phyloP scores from a whole-genome alignment of 2,797 vertebrate genomes.

The Sardinella longiceps region DNA sequence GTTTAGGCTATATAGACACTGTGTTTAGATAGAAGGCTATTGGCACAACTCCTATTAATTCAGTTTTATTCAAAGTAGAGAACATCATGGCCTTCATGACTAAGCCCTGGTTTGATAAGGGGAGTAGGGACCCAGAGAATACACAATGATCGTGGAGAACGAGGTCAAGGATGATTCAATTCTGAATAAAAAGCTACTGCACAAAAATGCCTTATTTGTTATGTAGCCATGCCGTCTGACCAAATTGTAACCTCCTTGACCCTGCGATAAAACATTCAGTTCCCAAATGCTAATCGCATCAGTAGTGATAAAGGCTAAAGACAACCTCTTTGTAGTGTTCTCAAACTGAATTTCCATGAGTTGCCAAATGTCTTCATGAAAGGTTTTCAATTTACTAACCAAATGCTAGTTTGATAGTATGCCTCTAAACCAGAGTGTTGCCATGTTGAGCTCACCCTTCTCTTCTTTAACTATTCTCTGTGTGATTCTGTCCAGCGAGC shows the following conservation, averaged over 20 bases:
- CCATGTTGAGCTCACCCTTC: conserved; percentile 74
- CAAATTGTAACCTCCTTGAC: background rate
- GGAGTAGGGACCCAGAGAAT: background rate
- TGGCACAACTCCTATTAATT: background rate
- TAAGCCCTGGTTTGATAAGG: background rate
- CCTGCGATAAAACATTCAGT: background rate
- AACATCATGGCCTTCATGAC: background rate
- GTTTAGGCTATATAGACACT: too few relatives aligned
- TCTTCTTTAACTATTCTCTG: conserved; percentile 92
- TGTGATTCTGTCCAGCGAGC: conserved; percentile 87
- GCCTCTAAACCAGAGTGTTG: background rate
- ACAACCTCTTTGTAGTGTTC: background rate
- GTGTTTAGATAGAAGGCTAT: too few relatives aligned
- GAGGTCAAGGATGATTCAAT: background rate
- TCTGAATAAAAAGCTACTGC: background rate
- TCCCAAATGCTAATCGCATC: background rate
- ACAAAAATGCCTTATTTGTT: background rate
- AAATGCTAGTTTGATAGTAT: background rate
- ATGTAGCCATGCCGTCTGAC: background rate
- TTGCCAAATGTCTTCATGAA: background rate
- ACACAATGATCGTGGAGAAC: background rate
- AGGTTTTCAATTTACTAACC: background rate
- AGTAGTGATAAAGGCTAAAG: background rate
- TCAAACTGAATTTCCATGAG: too few relatives aligned
- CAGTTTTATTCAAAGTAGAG: background rate